Percentiles rank a stretch among this genome's conserved stretches.
phyloP scores from a whole-genome alignment of 2,113 vertebrate genomes.

The Megaceryle torquata region DNA sequence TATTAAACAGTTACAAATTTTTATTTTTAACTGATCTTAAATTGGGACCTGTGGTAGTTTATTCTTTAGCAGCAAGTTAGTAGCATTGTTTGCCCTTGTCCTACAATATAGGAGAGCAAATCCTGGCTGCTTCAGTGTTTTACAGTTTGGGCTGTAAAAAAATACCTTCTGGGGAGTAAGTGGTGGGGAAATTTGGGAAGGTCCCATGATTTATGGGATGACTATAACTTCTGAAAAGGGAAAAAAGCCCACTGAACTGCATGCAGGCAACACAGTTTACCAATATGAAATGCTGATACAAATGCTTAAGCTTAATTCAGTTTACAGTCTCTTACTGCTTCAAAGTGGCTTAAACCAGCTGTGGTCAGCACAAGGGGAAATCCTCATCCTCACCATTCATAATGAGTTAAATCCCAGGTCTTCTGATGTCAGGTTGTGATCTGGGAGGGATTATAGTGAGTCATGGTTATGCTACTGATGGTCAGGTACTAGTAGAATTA shows the following conservation, averaged over 20 bases:
- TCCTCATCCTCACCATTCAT: not conserved
- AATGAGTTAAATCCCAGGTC: not conserved
- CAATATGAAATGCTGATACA: not conserved
- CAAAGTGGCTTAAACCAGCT: not conserved
- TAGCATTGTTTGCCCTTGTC: not conserved
- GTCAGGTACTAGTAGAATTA: not conserved
- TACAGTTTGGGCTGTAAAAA: not conserved
- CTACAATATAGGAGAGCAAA: not conserved
- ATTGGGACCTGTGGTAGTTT: not conserved
- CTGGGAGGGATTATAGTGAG: not conserved
- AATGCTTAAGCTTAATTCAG: not conserved
- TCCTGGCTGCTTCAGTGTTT: not conserved
- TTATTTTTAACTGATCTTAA: not conserved
- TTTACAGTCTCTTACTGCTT: not conserved
- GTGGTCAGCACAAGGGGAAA: not conserved
- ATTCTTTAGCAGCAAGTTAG: not conserved
- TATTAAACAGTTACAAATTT: not conserved
- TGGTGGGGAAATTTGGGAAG: not conserved
- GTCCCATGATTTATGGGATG: accelerated
- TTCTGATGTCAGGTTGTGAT: not conserved
- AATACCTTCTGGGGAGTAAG: not conserved
- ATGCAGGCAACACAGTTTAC: not conserved
- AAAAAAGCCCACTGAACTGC: not conserved
- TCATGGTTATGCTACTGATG: not conserved
- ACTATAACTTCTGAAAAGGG: not conserved